Evolutionary conservation across 2,113 vertebrate species (phyloP).

Genomic region (Mellivora capensis): DNA sequence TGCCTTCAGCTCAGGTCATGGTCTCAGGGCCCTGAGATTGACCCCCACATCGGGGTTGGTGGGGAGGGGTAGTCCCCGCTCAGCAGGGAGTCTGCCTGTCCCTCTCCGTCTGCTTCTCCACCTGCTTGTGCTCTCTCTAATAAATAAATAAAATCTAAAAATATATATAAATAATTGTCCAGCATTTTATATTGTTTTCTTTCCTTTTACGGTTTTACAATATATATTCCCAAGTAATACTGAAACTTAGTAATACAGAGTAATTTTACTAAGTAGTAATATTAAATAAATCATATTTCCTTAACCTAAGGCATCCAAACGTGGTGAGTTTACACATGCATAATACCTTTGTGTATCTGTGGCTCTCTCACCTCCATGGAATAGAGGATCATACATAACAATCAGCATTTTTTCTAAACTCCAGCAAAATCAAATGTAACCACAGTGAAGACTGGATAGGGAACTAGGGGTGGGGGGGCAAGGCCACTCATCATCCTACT

Average conservation of each 20-base stretch:
- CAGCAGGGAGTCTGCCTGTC: neutral
- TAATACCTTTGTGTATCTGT: neutral
- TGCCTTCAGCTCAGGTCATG: neutral
- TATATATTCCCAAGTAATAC: neutral
- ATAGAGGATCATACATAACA: neutral
- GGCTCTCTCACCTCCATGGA: neutral
- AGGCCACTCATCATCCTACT: neutral
- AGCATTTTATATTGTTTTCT: neutral
- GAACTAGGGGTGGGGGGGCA: neutral
- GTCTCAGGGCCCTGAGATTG: neutral
- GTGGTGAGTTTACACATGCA: neutral
- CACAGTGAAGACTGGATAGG: neutral
- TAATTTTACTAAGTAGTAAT: neutral
- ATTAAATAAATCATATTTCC: neutral
- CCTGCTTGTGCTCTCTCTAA: neutral
- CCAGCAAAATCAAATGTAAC: neutral
- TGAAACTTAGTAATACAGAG: neutral
- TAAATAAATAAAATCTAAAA: neutral
- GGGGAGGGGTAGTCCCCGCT: neutral
- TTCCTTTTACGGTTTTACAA: neutral
- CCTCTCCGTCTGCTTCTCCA: neutral
- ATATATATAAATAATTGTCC: neutral
- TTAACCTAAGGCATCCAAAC: neutral
- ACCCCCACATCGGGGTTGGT: neutral
- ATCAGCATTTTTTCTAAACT: neutral